These are phyloP conservation scores for Teleogryllus occipitalis DNA, from an alignment of 1,140 invertebrate species.

Conservation along the genomic window DNA sequence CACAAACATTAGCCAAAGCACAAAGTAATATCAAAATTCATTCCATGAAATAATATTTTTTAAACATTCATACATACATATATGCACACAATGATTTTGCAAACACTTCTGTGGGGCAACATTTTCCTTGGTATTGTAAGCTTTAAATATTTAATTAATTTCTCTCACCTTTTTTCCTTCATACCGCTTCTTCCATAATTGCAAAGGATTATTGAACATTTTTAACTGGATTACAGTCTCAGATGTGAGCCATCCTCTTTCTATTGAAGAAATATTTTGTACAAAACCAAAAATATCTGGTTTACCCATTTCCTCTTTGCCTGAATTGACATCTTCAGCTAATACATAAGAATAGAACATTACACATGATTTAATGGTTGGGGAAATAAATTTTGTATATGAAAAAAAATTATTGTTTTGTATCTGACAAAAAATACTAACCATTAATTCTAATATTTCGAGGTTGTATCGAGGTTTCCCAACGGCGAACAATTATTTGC, in stretches of 20 bases:
- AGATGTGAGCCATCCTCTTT: constrained; percentile 78
- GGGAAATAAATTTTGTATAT: constrained; percentile 22
- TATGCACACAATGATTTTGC: too few species aligned
- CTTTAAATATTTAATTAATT: too few species aligned
- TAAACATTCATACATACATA: too few species aligned
- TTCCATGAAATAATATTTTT: too few species aligned
- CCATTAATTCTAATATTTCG: constrained; percentile 46
- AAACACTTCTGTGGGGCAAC: too few species aligned
- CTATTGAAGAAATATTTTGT: constrained; percentile 52
- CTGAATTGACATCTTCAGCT: constrained; percentile 28
- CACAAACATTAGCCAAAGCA: too few species aligned
- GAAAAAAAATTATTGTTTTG: neutral
- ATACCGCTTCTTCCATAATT: constrained; percentile 71
- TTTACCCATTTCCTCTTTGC: constrained; percentile 32
- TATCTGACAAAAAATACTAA: constrained; percentile 30
- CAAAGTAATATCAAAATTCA: too few species aligned
- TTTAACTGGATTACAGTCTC: constrained; percentile 83
- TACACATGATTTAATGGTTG: constrained; percentile 28
- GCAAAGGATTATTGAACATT: constrained; percentile 73
- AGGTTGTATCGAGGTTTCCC: constrained; percentile 75
- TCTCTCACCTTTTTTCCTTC: constrained; percentile 49
- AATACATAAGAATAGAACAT: too few species aligned
- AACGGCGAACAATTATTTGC: constrained; percentile 58
- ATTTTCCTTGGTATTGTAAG: too few species aligned
- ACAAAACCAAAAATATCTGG: constrained; percentile 56